A percentile compares a stretch with the other conserved stretches of the same genome.
phyloP scores from a whole-genome alignment of 2,113 vertebrate species.

The Miniopterus natalensis region DNA sequence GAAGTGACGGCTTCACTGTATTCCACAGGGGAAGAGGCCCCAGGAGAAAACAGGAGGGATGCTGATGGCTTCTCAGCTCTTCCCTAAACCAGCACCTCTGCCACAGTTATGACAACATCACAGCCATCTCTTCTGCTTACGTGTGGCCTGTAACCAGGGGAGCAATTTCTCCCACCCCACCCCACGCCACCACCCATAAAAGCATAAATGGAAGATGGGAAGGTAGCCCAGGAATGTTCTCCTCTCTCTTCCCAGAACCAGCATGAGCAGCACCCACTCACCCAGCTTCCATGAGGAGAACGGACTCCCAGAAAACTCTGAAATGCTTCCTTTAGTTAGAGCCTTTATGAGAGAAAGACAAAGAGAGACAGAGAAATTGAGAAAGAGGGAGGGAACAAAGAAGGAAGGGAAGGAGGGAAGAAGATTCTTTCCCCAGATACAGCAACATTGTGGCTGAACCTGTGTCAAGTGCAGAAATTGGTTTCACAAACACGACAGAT shows the following conservation, averaged over 20 bases:
- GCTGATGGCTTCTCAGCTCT: background rate
- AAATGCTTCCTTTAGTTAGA: background rate
- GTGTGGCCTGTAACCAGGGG: background rate
- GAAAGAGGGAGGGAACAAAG: background rate
- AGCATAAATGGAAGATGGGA: background rate
- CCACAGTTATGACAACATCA: background rate
- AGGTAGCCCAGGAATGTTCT: background rate
- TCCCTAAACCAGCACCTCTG: background rate
- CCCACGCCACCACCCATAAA: background rate
- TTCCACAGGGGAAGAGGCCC: background rate
- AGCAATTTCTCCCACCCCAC: background rate
- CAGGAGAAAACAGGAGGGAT: background rate
- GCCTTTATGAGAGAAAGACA: background rate
- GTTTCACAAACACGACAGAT: slow-evolving; percentile 61
- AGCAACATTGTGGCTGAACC: slow-evolving; percentile 18
- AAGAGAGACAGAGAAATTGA: background rate
- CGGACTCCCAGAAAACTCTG: slow-evolving; percentile 14
- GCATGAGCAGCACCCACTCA: background rate
- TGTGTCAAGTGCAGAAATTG: slow-evolving; percentile 43
- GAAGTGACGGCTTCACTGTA: background rate
- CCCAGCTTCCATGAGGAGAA: background rate
- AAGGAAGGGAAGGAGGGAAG: background rate
- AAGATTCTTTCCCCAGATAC: background rate
- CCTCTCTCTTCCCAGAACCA: background rate
- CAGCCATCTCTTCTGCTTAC: background rate